phyloP scores from a whole-genome alignment of 1,140 invertebrate species.

The Bombus superbus region DNA sequence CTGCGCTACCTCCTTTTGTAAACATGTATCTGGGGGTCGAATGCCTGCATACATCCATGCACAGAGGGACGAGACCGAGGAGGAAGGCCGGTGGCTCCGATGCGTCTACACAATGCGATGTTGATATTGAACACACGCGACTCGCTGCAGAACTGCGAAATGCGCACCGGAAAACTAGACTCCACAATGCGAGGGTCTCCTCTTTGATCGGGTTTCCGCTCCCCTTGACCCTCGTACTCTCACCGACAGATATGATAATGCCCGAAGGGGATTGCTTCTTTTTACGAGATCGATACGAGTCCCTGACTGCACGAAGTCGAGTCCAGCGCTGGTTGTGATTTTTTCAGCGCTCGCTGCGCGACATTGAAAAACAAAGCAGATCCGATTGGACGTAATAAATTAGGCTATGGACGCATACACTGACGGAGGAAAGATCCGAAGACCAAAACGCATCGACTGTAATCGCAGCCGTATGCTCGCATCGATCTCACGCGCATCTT shows the following conservation, averaged over 20 bases:
- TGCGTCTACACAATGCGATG: conserved; percentile 70
- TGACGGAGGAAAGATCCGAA: too few species aligned
- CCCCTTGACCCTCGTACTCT: background rate
- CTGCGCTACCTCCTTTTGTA: conserved; percentile 56
- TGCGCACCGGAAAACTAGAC: conserved; percentile 55
- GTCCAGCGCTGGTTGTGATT: background rate
- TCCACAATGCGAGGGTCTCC: conserved; percentile 22
- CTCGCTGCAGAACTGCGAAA: conserved; percentile 60
- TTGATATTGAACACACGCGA: conserved; percentile 72
- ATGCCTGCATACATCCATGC: conserved; percentile 48
- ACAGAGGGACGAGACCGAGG: background rate
- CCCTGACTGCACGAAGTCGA: background rate
- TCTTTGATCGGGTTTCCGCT: conserved; percentile 21
- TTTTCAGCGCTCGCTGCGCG: too few species aligned
- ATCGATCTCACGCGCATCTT: background rate
- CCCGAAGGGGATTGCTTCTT: background rate
- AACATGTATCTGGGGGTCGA: conserved; percentile 63
- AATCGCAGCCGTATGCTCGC: background rate
- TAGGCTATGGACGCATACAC: too few species aligned
- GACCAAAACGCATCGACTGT: too few species aligned
- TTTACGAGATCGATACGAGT: background rate
- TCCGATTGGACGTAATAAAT: too few species aligned
- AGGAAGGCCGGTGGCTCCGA: conserved; percentile 21
- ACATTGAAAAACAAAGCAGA: too few species aligned
- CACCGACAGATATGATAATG: conserved; percentile 40